phyloP scores from a whole-genome alignment of 2,113 vertebrate species.

The Corvus hawaiiensis region DNA sequence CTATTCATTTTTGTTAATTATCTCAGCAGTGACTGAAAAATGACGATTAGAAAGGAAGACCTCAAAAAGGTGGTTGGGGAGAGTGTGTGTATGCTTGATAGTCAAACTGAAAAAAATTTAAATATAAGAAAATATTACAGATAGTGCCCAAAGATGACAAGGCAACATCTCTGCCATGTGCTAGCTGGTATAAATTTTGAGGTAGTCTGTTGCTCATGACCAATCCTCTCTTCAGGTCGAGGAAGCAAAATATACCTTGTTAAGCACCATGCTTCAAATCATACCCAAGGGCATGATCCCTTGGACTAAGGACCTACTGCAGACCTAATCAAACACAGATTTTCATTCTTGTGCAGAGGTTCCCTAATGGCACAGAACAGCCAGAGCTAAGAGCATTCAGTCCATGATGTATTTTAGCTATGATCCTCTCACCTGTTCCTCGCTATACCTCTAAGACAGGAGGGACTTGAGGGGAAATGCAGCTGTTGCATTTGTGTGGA shows the following conservation, averaged over 20 bases:
- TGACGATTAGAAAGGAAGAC: not conserved
- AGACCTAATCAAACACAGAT: not conserved
- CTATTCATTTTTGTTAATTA: not conserved
- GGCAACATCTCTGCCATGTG: not conserved
- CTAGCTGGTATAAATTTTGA: not conserved
- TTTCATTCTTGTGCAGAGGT: not conserved
- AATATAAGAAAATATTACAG: no score
- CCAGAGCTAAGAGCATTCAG: not conserved
- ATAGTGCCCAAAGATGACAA: not conserved
- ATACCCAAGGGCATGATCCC: not conserved
- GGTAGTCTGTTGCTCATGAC: not conserved
- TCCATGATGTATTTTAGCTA: not conserved
- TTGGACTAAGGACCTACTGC: not conserved
- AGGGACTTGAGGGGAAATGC: not conserved
- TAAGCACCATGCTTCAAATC: not conserved
- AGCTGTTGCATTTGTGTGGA: not conserved
- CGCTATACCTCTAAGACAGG: not conserved
- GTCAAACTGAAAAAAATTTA: not conserved
- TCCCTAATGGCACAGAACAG: not conserved
- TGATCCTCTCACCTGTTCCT: not conserved
- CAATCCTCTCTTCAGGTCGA: not conserved
- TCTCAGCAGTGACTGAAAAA: not conserved
- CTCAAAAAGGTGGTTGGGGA: not conserved
- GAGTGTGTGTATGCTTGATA: no score
- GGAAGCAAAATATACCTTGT: not conserved